phyloP scores from a whole-genome alignment of 1,140 invertebrate genomes.

The Bombus sibiricus region DNA sequence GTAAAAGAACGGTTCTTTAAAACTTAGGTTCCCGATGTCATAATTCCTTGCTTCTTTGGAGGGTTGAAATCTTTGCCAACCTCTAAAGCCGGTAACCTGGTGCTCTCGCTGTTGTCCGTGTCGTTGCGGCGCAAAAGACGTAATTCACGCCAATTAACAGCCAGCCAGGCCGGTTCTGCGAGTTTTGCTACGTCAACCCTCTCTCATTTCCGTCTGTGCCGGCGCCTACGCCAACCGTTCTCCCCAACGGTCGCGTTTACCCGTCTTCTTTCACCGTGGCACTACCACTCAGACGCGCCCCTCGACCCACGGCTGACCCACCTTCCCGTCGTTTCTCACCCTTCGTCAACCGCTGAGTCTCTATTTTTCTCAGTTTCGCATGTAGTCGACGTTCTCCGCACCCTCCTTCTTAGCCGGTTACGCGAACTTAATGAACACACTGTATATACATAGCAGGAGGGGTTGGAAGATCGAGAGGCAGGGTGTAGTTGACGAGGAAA shows the following conservation, averaged over 20 bases:
- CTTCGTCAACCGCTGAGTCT: neutral
- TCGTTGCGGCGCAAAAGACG: constrained; percentile 63
- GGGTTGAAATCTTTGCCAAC: neutral
- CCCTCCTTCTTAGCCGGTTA: neutral
- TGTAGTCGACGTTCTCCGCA: neutral
- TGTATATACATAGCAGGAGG: neutral
- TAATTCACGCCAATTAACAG: constrained; percentile 73
- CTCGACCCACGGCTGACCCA: constrained; percentile 42
- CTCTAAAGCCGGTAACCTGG: neutral
- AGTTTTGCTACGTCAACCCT: constrained; percentile 63
- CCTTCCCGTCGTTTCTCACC: constrained; percentile 10
- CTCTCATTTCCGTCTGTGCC: constrained; percentile 47
- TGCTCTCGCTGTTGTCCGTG: constrained; percentile 35
- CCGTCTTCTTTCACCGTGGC: constrained; percentile 63
- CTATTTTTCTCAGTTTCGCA: neutral
- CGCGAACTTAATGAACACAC: constrained; percentile 55
- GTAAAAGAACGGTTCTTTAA: neutral
- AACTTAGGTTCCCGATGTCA: constrained; percentile 20
- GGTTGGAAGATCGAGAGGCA: neutral
- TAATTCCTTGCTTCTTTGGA: constrained; percentile 42
- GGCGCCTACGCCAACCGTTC: constrained; percentile 23
- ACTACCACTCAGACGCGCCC: constrained; percentile 61
- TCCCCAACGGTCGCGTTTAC: constrained; percentile 39
- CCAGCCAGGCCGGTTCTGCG: constrained; percentile 35
- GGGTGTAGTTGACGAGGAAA: neutral